phyloP scores from a whole-genome alignment of 2,797 vertebrate genomes.

The Notoglanidium macrostoma region DNA sequence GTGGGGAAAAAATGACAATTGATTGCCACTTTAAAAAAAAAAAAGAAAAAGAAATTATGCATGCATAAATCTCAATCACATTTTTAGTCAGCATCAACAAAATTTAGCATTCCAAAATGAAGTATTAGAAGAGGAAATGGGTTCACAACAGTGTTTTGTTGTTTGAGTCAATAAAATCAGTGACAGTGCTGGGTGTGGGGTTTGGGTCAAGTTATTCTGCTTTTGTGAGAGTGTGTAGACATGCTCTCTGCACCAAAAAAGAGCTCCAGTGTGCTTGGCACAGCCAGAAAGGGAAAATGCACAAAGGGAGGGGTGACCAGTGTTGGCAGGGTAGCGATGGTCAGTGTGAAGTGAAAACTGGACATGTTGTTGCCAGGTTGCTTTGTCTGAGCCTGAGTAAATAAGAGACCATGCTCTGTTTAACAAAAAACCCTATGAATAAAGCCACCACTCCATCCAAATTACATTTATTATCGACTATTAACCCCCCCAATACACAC shows the following conservation, averaged over 20 bases:
- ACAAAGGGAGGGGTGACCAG: constrained; percentile 72
- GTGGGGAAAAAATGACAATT: not conserved
- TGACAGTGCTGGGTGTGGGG: constrained; percentile 59
- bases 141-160: constrained; percentile 63
- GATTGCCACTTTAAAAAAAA: not conserved
- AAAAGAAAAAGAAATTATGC: too few relatives aligned
- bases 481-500: constrained; percentile 32
- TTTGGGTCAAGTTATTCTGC: constrained; percentile 56
- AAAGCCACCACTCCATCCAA: constrained; percentile 66
- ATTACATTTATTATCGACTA: constrained; percentile 72
- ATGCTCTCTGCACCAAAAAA: constrained; percentile 61
- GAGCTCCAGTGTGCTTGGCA: constrained; percentile 73
- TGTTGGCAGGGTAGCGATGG: constrained; percentile 60
- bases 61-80: not conserved
- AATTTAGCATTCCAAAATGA: constrained; percentile 13
- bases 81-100: constrained; percentile 1
- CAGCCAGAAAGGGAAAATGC: constrained; percentile 62
- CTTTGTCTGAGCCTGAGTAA: constrained; percentile 63
- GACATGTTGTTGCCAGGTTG: constrained; percentile 59
- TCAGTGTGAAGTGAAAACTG: constrained; percentile 74
- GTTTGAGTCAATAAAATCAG: constrained; percentile 61
- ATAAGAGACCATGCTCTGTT: constrained; percentile 71
- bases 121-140: constrained; percentile 38
- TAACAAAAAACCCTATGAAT: constrained; percentile 63
- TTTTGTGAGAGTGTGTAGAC: constrained; percentile 61